phyloP scores from a whole-genome alignment of 1,140 invertebrate genomes.

The Asbolus verrucosus region DNA sequence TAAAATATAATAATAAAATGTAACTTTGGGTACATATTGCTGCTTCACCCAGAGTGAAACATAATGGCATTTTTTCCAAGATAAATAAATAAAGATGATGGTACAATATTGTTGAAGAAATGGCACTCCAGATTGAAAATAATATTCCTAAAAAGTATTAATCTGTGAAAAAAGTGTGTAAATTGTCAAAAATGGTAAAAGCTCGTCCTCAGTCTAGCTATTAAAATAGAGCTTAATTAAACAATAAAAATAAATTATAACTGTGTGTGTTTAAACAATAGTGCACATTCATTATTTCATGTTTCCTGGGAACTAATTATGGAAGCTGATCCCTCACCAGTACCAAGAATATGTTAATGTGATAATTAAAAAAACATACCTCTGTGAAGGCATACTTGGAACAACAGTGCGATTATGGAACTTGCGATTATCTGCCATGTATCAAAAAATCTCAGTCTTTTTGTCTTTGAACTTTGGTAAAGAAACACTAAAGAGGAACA shows the following conservation, averaged over 20 bases:
- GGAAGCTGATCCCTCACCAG: slow-evolving; percentile 1
- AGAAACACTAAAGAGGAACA: slow-evolving; percentile 3
- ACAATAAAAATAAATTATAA: too few species aligned
- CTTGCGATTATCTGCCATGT: not conserved
- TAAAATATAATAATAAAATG: slow-evolving; percentile 10
- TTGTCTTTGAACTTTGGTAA: slow-evolving; percentile 7
- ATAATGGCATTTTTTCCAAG: slow-evolving; percentile 24
- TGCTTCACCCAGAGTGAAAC: slow-evolving; percentile 34
- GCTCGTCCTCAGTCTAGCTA: too few species aligned
- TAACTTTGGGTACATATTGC: slow-evolving; percentile 23
- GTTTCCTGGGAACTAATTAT: slow-evolving; percentile 28
- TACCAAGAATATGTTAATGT: slow-evolving; percentile 18
- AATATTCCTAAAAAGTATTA: not conserved
- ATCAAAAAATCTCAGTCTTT: slow-evolving; percentile 33
- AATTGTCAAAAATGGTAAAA: too few species aligned
- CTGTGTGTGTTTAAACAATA: slow-evolving; percentile 4
- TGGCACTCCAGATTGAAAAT: slow-evolving; percentile 21
- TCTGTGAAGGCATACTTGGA: slow-evolving; percentile 33
- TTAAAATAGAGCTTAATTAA: too few species aligned
- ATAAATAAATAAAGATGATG: not conserved
- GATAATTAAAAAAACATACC: slow-evolving; percentile 5
- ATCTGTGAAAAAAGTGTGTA: too few species aligned
- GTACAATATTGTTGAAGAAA: slow-evolving; percentile 13
- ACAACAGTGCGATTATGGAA: not conserved
- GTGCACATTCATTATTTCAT: not conserved